Conservation (phyloP, 2,797 vertebrate species). For the Pseudomugil gertrudae region DNA sequence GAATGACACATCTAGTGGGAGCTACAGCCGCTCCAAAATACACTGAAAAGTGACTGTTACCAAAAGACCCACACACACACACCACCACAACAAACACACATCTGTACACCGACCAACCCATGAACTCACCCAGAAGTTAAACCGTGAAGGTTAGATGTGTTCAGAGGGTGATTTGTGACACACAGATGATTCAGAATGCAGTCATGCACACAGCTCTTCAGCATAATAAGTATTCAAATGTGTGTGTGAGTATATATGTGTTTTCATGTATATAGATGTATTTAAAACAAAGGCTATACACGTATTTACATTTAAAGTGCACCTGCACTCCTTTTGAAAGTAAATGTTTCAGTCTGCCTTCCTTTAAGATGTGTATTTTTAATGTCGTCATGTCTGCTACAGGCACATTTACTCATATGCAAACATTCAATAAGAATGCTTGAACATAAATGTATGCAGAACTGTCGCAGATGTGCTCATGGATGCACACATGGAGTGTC, state of each 20-base stretch:
- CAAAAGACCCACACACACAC: not conserved
- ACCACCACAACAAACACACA: conserved; percentile 13
- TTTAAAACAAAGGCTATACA: conserved; percentile 10
- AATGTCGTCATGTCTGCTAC: conserved; percentile 57
- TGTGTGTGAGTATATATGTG: not conserved
- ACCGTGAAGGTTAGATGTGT: conserved; percentile 67
- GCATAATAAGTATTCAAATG: conserved; percentile 26
- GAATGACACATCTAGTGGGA: not conserved
- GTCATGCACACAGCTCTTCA: conserved; percentile 58
- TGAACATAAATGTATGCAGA: conserved; percentile 33
- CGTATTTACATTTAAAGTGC: conserved; percentile 22
- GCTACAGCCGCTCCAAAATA: conserved; percentile 6
- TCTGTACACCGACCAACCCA: conserved; percentile 45
- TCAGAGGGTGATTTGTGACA: conserved; percentile 63
- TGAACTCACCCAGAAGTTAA: conserved; percentile 61
- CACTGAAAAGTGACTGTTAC: conserved; percentile 1
- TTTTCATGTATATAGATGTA: no score
- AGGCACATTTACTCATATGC: conserved; percentile 56
- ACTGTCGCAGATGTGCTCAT: conserved; percentile 24
- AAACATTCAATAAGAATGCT: conserved; percentile 29
- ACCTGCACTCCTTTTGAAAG: conserved; percentile 27
- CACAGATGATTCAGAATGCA: conserved; percentile 66
- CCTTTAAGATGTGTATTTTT: conserved; percentile 43
- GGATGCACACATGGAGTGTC: conserved; percentile 25
- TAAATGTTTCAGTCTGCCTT: conserved; percentile 31